These are phyloP conservation scores for Pitangus sulphuratus DNA, from an alignment of 2,797 vertebrate species.

Conservation along the genomic window DNA sequence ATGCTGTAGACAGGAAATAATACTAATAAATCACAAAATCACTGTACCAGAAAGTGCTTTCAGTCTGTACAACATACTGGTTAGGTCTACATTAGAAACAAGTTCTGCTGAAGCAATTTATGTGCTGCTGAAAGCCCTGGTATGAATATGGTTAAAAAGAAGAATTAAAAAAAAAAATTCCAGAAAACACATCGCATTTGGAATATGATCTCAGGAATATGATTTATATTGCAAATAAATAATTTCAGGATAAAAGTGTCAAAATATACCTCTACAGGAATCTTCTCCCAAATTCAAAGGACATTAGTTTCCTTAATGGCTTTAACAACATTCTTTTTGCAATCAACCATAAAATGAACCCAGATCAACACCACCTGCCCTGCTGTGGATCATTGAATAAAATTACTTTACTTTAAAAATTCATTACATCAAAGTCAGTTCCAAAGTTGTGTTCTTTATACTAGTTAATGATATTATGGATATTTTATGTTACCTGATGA, in stretches of 20 bases:
- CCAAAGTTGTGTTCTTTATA: neutral
- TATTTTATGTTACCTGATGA: neutral
- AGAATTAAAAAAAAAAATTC: neutral
- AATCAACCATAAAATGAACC: neutral
- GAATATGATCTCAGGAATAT: neutral
- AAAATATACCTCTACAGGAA: neutral
- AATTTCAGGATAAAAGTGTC: neutral
- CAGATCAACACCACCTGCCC: neutral
- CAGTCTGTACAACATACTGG: neutral
- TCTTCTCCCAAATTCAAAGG: neutral
- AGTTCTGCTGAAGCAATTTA: neutral
- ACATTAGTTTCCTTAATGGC: neutral
- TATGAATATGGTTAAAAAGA: neutral
- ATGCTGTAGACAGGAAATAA: neutral
- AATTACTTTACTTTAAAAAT: neutral
- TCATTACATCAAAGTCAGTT: neutral
- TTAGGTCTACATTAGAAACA: neutral
- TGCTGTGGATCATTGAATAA: neutral
- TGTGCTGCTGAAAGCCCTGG: neutral
- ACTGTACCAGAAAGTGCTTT: neutral
- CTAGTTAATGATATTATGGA: neutral
- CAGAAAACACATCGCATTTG: neutral
- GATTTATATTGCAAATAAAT: neutral
- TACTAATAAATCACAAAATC: neutral
- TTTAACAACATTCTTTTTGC: neutral